phyloP scores from a whole-genome alignment of 2,888 invertebrate genomes.

The Galeruca laticollis region DNA sequence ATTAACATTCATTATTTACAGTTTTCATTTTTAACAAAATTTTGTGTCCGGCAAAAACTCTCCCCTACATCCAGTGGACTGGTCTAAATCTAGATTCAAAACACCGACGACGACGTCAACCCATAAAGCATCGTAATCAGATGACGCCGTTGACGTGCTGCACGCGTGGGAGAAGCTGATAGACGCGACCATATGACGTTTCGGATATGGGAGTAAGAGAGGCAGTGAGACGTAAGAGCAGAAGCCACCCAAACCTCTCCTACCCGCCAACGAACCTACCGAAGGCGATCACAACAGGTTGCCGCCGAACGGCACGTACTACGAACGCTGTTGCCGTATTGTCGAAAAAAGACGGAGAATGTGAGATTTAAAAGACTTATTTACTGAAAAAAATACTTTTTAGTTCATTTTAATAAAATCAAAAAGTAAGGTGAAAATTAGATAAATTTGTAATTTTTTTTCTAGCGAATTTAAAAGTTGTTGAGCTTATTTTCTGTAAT shows the following conservation, averaged over 20 bases:
- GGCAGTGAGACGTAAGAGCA: constrained; percentile 34
- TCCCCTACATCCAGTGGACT: neutral
- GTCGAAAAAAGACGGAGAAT: neutral
- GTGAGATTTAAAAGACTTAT: too few species aligned
- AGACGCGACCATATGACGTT: constrained; percentile 44
- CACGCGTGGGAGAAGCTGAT: constrained; percentile 54
- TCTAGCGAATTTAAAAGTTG: too few species aligned
- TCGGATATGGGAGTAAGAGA: constrained; percentile 10
- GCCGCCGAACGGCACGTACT: constrained; percentile 37
- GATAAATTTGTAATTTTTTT: too few species aligned
- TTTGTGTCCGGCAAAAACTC: neutral
- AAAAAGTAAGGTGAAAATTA: too few species aligned
- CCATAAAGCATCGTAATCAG: constrained; percentile 51
- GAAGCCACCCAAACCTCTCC: constrained; percentile 26
- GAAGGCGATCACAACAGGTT: constrained; percentile 47
- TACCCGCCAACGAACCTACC: constrained; percentile 19
- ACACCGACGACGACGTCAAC: constrained; percentile 42
- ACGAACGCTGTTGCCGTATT: constrained; percentile 16
- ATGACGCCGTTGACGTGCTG: constrained; percentile 53
- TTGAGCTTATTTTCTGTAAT: too few species aligned
- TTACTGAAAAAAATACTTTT: too few species aligned
- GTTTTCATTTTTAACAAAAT: too few species aligned
- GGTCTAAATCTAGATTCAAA: constrained; percentile 24
- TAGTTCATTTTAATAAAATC: too few species aligned
- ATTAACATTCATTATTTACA: too few species aligned